phyloP scores from a whole-genome alignment of 53 echinoderm and acorn worm genomes.

The Crossaster papposus region DNA sequence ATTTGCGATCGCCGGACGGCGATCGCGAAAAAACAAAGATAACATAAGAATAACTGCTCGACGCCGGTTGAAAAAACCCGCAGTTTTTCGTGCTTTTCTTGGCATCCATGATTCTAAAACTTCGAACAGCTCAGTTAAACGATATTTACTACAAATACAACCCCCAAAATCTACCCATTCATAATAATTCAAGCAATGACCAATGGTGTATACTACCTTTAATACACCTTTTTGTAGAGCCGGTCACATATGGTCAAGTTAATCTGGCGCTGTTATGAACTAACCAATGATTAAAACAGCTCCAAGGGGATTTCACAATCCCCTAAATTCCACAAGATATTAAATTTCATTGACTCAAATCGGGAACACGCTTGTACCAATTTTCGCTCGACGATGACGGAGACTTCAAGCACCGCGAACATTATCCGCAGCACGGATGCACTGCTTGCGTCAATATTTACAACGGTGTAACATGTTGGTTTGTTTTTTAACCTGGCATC shows the following conservation, averaged over 20 bases:
- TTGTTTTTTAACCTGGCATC: neutral
- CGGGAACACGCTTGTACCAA: neutral
- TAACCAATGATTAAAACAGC: neutral
- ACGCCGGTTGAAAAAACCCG: no score
- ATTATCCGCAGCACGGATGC: neutral
- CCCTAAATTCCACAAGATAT: neutral
- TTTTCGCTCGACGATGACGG: neutral
- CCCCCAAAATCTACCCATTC: no score
- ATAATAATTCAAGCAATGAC: no score
- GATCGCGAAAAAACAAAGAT: no score
- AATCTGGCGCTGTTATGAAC: neutral
- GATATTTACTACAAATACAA: no score
- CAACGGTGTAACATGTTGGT: neutral
- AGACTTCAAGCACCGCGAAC: neutral
- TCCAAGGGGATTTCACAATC: neutral
- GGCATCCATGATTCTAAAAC: no score
- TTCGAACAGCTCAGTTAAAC: no score
- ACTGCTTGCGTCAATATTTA: neutral
- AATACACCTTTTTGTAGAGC: neutral
- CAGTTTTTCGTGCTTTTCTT: no score
- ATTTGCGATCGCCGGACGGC: no score
- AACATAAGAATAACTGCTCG: no score
- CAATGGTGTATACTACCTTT: no score
- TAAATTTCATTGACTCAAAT: neutral
- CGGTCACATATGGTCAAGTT: neutral